Percentiles rank a stretch among this genome's conserved stretches.
Evolutionary conservation across 2,113 vertebrate species (phyloP).

Genomic region (Gambusia holbrooki): DNA sequence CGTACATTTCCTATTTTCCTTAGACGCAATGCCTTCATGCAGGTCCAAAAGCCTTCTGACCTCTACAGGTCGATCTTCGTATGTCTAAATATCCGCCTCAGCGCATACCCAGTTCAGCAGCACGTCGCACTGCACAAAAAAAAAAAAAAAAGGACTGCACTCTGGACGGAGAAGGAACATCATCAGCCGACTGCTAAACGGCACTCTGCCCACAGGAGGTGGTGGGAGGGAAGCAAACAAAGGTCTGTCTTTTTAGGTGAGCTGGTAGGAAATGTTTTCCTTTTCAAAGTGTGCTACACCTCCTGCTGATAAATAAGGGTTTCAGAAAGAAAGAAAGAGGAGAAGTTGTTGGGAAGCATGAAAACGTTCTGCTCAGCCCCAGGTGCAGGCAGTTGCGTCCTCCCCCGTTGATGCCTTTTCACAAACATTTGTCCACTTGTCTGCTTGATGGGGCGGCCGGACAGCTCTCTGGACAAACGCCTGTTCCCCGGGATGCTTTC

Average conservation of each 20-base stretch:
- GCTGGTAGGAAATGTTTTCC: conserved; percentile 68
- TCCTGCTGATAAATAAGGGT: conserved; percentile 53
- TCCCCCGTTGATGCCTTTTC: conserved; percentile 68
- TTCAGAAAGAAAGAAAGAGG: conserved; percentile 46
- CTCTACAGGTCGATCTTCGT: conserved; percentile 41
- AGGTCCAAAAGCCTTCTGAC: conserved; percentile 58
- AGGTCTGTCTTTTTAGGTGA: conserved; percentile 45
- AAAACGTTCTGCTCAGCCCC: conserved; percentile 68
- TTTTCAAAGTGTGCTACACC: conserved; percentile 60
- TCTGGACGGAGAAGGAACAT: conserved; percentile 56
- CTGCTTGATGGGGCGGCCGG: conserved; percentile 65
- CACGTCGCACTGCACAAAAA: background rate
- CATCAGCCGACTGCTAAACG: conserved; percentile 64
- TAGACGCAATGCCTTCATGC: conserved; percentile 43
- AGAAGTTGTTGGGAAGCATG: conserved; percentile 56
- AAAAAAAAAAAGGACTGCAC: conserved; percentile 1
- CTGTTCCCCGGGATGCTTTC: conserved; percentile 62
- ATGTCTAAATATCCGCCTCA: conserved; percentile 45
- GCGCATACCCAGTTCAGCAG: conserved; percentile 16
- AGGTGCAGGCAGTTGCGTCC: conserved; percentile 56
- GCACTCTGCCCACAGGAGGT: conserved; percentile 52
- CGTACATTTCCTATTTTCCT: conserved; percentile 42
- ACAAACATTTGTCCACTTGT: conserved; percentile 70
- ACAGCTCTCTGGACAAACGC: conserved; percentile 65
- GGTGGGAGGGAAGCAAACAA: conserved; percentile 33